Evolutionary conservation across 2,888 invertebrate species (phyloP), one percentile per base, ranked within the genome.

Genomic region (Ellobium chinense): DNA sequence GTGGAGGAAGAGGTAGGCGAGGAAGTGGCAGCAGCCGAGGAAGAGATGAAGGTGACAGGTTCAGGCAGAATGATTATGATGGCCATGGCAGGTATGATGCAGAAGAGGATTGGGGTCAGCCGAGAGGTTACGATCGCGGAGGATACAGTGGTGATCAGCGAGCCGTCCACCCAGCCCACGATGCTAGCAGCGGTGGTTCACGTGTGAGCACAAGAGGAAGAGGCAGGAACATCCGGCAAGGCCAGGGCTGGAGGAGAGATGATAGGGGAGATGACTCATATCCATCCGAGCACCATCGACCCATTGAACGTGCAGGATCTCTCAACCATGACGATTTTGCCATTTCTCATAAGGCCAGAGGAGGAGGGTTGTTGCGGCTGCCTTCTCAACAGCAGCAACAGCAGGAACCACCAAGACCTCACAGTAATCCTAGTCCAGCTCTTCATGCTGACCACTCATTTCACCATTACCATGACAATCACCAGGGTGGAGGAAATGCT

Each of bases 391-490:
- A 75, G 2, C 34, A 63, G 31, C 63, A 60, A 5, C 78, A 75
- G 2, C 34, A 63, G 31, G 83, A 83, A 5, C 78, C 78, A 27
- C 78, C 78, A 27, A 72, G 78, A 14, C 78, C 78, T 27, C 70
- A 72, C 37, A 78, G 78, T 54, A 78, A 70, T 29, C 78, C 78
- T 18, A 78, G 63, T 29, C 62, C 78, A 54, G 62, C 36, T 5
- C 2, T 18, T 27, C 24, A 66, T 27, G 18, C 66, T 58, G 76
- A 76, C 7, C 31, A 63, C 31, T 31, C 56, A 9, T n/a, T 46
- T 63, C 62, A 63, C 46, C 65, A 62, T 9, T 54, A 60, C 21
- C 78, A 75, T 9, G 54, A 63, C 36, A 37, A 56, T 2, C 21
- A 39, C 24, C 66, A 58, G 37, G 9, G 18, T 29, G 63, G 46